Percentiles rank a stretch among this genome's conserved stretches.
These are phyloP conservation scores for Corydoras maculifer DNA, from an alignment of 2,113 vertebrate species.

Conservation along the genomic window DNA sequence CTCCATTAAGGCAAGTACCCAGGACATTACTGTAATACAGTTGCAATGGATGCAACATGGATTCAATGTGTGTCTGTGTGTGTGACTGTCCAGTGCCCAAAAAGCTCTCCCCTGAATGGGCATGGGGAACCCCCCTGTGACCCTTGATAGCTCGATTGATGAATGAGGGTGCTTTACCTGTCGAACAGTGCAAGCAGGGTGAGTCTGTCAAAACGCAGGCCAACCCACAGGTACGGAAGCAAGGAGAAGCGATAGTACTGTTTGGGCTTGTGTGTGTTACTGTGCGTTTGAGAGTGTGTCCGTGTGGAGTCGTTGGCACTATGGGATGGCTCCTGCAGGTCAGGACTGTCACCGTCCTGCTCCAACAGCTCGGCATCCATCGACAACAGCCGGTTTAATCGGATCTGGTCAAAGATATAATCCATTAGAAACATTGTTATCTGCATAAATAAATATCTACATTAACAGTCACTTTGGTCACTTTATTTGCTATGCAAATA, in stretches of 20 bases:
- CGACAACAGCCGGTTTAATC: constrained; percentile 87
- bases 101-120: no score
- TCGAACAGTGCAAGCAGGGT: constrained; percentile 95
- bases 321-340: constrained; percentile 82
- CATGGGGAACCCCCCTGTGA: no score
- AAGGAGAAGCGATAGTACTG: constrained; percentile 97
- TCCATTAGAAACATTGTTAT: no score
- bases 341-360: constrained; percentile 90
- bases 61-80: no score
- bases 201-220: constrained; percentile 94
- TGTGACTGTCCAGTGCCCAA: no score
- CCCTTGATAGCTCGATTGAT: not conserved
- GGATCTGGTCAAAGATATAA: constrained; percentile 71
- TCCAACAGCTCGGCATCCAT: constrained; percentile 93
- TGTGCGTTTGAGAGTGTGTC: constrained; percentile 19
- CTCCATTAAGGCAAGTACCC: no score
- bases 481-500: no score
- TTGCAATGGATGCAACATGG: no score
- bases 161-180: constrained; percentile 64
- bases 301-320: constrained; percentile 67
- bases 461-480: no score
- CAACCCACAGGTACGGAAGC: constrained; percentile 90
- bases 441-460: no score
- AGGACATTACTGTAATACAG: no score
- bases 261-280: constrained; percentile 74